Percentiles rank a stretch among this genome's conserved stretches.
Evolutionary conservation across 2,797 vertebrate genomes (phyloP).

Genomic region (Malurus splendens): DNA sequence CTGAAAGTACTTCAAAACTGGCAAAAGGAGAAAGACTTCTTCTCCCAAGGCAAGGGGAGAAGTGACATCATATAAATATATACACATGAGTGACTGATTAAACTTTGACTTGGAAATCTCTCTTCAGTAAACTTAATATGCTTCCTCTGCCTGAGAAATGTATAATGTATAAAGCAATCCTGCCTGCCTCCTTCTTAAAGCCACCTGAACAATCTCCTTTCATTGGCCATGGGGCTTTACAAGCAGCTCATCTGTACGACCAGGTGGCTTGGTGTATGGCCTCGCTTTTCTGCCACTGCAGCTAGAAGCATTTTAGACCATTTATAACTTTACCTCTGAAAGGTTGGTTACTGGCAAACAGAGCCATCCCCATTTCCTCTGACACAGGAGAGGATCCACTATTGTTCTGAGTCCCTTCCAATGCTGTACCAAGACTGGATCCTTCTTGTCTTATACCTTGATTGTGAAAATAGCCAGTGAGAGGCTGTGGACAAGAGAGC

Average conservation of each 20-base stretch:
- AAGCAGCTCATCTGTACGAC: neutral
- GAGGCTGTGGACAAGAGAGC: neutral
- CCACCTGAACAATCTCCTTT: constrained; percentile 63
- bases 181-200: constrained; percentile 38
- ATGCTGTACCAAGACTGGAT: neutral
- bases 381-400: neutral
- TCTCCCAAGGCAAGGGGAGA: neutral
- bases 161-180: constrained; percentile 35
- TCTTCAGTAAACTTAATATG: constrained; percentile 25
- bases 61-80: neutral
- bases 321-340: neutral
- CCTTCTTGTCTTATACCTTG: neutral
- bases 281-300: neutral
- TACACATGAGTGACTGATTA: neutral
- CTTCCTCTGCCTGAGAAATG: constrained; percentile 27
- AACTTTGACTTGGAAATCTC: constrained; percentile 45
- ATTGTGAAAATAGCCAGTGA: neutral
- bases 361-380: neutral
- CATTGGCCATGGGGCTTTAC: constrained; percentile 56
- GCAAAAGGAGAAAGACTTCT: neutral
- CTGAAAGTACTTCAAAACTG: constrained; percentile 26
- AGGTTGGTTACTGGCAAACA: neutral
- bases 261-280: constrained; percentile 8
- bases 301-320: neutral
- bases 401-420: neutral